Base-by-base conservation (phyloP, 2,888 invertebrate species). In the Halictus quadricinctus region DNA sequence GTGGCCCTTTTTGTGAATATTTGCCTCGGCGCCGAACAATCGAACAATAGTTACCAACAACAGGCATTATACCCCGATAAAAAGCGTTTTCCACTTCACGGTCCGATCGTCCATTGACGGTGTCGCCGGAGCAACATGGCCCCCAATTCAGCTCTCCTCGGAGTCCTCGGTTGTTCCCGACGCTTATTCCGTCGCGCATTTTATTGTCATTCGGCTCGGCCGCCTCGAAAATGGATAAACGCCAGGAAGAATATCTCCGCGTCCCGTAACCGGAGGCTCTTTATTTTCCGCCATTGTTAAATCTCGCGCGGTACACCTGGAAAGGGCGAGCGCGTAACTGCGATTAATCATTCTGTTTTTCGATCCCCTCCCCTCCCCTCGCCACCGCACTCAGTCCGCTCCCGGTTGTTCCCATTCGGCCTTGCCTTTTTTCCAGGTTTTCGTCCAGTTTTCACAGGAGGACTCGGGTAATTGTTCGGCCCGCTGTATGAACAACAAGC, bases 401-500 rank as follows among this genome's bases (percentile, higher is more conserved):
- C 64, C 29, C 64, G 64, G 58, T n/a, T 64, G 64, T 64, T 73
- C 72, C 29, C 70, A 60, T 73, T 43, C 70, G 58, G 21, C 46
- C 79, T 48, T 66, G 69, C 41, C 2, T 75, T 76, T 87, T 58
- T 88, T 82, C 81, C 70, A 69, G 76, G 84, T 85, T 88, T 58
- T 87, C 74, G 81, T 54, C 76, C 87, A 72, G 83, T 86, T 91
- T 89, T 90, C 85, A 88, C 80, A 58, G 81, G 83, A 84, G 85
- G 75, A 87, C 87, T 88, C 88, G 89, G 89, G 90, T 91, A 91
- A 92, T 92, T 92, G 91, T 92, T 91, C 91, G 87, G 43, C n/a
- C 77, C 80, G 76, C 83, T 79, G 85, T 84, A 84, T 88, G 89
- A 89, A 92, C 89, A 91, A 91, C 91, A 90, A 90, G 86, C 88